Conservation (phyloP, 2,797 vertebrate species). For the Enteromius viviparus region DNA sequence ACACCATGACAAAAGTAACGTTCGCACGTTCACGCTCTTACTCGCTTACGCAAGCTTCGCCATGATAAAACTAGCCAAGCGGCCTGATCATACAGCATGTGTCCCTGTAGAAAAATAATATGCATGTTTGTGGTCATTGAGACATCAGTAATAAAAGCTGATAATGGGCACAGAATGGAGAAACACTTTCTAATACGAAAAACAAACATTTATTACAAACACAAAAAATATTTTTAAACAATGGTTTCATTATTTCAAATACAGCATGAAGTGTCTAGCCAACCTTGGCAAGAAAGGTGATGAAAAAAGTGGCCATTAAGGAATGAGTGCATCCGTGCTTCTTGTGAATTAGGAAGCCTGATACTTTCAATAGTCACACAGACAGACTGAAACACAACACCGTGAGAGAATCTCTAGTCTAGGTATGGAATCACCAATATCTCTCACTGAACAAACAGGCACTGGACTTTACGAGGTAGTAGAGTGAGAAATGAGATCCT, state of each 20-base stretch:
- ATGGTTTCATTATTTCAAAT: background rate
- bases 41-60: constrained; percentile 2
- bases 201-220: constrained; percentile 10
- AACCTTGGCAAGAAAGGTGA: background rate
- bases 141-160: background rate
- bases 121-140: background rate
- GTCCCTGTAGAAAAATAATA: constrained; percentile 28
- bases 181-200: background rate
- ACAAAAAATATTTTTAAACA: background rate
- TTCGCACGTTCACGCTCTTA: constrained; percentile 15
- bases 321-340: background rate
- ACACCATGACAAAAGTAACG: constrained; percentile 37
- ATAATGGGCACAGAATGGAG: background rate
- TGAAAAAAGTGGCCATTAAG: background rate
- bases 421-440: constrained; percentile 25
- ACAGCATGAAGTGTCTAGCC: background rate
- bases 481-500: constrained; percentile 2
- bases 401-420: constrained; percentile 20
- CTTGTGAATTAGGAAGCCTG: background rate
- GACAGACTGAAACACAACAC: constrained; percentile 31
- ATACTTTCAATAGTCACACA: background rate
- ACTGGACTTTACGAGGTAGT: constrained; percentile 25
- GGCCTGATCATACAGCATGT: background rate
- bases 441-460: constrained; percentile 22
- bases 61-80: background rate